Conservation (phyloP, 2,888 invertebrate species). For the Hypsopygia costalis region DNA sequence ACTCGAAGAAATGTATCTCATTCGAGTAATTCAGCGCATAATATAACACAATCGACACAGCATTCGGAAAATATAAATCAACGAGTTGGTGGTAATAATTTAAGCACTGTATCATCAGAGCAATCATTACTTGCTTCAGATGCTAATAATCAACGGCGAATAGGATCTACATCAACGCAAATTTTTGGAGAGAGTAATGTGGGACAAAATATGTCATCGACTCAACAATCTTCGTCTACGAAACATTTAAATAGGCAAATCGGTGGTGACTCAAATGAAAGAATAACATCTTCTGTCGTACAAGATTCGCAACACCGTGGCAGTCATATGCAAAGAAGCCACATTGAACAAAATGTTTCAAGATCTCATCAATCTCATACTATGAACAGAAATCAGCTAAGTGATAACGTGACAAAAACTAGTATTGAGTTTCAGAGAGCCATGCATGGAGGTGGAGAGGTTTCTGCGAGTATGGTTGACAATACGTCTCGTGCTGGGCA, state of each 20-base stretch:
- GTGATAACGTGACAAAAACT: constrained; percentile 69
- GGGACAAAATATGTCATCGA: constrained; percentile 35
- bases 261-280: constrained; percentile 39
- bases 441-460: constrained; percentile 63
- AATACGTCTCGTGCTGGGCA: constrained; percentile 62
- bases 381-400: constrained; percentile 60
- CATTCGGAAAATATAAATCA: constrained; percentile 22
- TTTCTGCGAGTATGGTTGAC: constrained; percentile 33
- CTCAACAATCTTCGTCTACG: constrained; percentile 33
- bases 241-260: constrained; percentile 24
- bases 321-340: constrained; percentile 32
- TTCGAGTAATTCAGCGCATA: constrained; percentile 32
- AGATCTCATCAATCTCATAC: constrained; percentile 49
- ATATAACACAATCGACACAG: constrained; percentile 35
- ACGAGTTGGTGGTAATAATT: constrained; percentile 23
- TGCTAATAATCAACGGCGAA: constrained; percentile 30
- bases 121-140: constrained; percentile 30
- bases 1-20: constrained; percentile 31
- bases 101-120: constrained; percentile 31
- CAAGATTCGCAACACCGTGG: constrained; percentile 15
- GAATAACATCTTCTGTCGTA: constrained; percentile 27
- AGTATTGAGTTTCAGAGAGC: constrained; percentile 78
- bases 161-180: constrained; percentile 22
- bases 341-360: constrained; percentile 39
- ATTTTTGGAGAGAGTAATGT: constrained; percentile 26